Evolutionary conservation across 1,140 invertebrate species (phyloP).

Genomic region (Drosophila hydei): DNA sequence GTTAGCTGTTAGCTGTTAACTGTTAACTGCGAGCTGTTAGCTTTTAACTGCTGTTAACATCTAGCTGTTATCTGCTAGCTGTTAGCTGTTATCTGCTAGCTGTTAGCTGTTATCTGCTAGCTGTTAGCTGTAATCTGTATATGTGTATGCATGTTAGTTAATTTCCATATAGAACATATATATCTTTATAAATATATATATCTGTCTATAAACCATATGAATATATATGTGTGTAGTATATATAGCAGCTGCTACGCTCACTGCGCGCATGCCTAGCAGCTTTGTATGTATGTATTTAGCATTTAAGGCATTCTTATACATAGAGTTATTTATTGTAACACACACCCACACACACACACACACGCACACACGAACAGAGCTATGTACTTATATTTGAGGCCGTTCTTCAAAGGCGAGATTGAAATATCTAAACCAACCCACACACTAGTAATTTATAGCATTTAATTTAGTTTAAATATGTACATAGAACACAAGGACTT

Average conservation of each 20-base stretch:
- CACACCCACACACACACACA: conserved; percentile 42
- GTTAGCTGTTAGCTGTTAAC: no score
- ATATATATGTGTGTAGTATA: conserved; percentile 51
- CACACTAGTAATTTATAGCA: conserved; percentile 79
- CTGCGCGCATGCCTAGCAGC: conserved; percentile 60
- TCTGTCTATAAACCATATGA: conserved; percentile 25
- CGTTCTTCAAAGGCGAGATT: conserved; percentile 8
- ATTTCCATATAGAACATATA: conserved; percentile 19
- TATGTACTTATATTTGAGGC: conserved; percentile 61
- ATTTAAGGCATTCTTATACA: conserved; percentile 69
- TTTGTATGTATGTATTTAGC: conserved; percentile 74
- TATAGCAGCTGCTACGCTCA: conserved; percentile 53
- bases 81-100: conserved; percentile 16
- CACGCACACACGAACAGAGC: conserved; percentile 44
- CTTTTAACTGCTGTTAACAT: no score
- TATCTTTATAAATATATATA: conserved; percentile 5
- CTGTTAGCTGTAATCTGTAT: conserved; percentile 18
- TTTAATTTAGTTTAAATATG: conserved; percentile 81
- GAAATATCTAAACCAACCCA: conserved; percentile 47
- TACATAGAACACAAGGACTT: conserved; percentile 80
- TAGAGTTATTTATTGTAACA: conserved; percentile 77
- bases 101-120: conserved; percentile 31
- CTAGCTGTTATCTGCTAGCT: conserved; percentile 25
- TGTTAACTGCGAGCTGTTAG: no score
- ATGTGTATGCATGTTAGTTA: conserved; percentile 53